Conservation (phyloP, 2,113 vertebrate species). For the Butorides virescens region DNA sequence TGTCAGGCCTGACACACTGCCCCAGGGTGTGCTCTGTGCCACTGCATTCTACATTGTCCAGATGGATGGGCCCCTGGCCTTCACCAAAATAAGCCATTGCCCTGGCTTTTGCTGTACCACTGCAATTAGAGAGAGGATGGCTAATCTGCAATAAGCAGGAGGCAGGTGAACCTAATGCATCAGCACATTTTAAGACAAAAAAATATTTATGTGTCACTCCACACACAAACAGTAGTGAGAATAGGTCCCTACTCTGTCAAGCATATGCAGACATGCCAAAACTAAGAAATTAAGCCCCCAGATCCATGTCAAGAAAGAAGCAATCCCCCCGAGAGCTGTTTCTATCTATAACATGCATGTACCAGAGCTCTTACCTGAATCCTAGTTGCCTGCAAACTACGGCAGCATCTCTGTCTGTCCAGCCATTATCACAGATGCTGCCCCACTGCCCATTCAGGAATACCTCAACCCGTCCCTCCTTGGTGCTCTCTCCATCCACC, state of each 20-base stretch:
- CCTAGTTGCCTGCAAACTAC: constrained; percentile 91
- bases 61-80: constrained; percentile 83
- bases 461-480: constrained; percentile 87
- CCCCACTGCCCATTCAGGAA: constrained; percentile 88
- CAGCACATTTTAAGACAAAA: neutral
- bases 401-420: constrained; percentile 82
- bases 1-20: constrained; percentile 78
- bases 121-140: constrained; percentile 57
- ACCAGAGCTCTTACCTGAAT: constrained; percentile 76
- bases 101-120: constrained; percentile 79
- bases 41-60: constrained; percentile 84
- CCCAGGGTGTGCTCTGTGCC: constrained; percentile 79
- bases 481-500: constrained; percentile 84
- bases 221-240: neutral
- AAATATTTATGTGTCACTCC: neutral
- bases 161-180: neutral
- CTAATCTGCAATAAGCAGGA: neutral
- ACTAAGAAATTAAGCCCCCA: neutral
- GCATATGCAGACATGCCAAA: neutral
- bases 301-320: neutral
- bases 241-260: neutral
- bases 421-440: constrained; percentile 85
- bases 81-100: constrained; percentile 81
- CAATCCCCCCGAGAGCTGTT: neutral
- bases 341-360: neutral